A percentile compares a stretch with the other conserved stretches of the same genome.
These are phyloP conservation scores for Nephrotoma appendiculata DNA, from an alignment of 2,888 invertebrate species.

Conservation along the genomic window DNA sequence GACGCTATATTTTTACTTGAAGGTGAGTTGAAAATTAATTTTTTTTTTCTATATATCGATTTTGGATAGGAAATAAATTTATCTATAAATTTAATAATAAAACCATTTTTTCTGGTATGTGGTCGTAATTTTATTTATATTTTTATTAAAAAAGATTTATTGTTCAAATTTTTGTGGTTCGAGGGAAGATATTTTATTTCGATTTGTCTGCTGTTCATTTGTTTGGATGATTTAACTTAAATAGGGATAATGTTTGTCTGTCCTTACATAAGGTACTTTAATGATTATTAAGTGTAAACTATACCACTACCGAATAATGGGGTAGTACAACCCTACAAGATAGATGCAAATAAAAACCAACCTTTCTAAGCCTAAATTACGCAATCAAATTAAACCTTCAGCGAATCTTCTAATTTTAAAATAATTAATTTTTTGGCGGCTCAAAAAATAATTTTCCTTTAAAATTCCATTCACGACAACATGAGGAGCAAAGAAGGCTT, in stretches of 20 bases:
- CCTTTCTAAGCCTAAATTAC: no score
- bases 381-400: no score
- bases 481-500: no score
- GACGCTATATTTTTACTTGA: background rate
- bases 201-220: background rate
- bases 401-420: no score
- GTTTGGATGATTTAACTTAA: background rate
- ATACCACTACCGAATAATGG: no score
- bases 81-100: background rate
- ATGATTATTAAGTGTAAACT: no score
- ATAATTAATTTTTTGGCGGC: no score
- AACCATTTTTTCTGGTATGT: background rate
- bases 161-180: background rate
- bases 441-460: no score
- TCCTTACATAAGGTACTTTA: background rate
- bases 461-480: no score
- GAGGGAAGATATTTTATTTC: background rate
- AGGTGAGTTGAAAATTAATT: background rate
- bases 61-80: background rate
- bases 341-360: no score
- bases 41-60: background rate
- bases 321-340: no score
- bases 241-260: background rate
- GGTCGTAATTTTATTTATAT: background rate
- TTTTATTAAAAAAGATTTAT: background rate